Percentiles rank a stretch among this genome's conserved stretches.
Evolutionary conservation across 1,140 invertebrate species (phyloP).

Genomic region (Heliconius hewitsoni): DNA sequence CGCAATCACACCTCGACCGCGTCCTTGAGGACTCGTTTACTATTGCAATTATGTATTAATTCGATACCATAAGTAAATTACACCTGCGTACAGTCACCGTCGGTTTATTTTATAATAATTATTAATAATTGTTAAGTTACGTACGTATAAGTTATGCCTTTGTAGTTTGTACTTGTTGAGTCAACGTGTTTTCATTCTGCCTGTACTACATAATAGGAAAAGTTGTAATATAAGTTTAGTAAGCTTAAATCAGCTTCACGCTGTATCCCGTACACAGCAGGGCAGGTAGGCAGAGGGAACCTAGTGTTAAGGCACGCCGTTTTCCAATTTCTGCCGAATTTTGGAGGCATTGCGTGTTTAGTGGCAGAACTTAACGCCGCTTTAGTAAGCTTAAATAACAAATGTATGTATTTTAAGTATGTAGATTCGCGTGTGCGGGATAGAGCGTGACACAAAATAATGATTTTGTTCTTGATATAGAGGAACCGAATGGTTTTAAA

Average conservation of each 20-base stretch:
- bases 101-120: conserved; percentile 26
- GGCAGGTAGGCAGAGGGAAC: too few relatives aligned
- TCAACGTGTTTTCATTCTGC: not conserved
- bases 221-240: not conserved
- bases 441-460: too few relatives aligned
- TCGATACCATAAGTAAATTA: conserved; percentile 35
- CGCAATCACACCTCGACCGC: conserved; percentile 4
- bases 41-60: conserved; percentile 35
- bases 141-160: not conserved
- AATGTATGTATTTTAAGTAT: not conserved
- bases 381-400: not conserved
- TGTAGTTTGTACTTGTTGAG: not conserved
- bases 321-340: too few relatives aligned
- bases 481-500: not conserved
- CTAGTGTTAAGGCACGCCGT: too few relatives aligned
- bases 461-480: too few relatives aligned
- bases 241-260: not conserved
- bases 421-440: too few relatives aligned
- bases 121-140: conserved; percentile 22
- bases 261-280: too few relatives aligned
- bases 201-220: not conserved
- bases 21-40: conserved; percentile 39
- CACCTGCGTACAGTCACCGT: conserved; percentile 30
- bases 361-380: not conserved
- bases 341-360: too few relatives aligned